These are phyloP conservation scores for Chaitophorus viminalis DNA, from an alignment of 2,888 invertebrate genomes.

Conservation along the genomic window DNA sequence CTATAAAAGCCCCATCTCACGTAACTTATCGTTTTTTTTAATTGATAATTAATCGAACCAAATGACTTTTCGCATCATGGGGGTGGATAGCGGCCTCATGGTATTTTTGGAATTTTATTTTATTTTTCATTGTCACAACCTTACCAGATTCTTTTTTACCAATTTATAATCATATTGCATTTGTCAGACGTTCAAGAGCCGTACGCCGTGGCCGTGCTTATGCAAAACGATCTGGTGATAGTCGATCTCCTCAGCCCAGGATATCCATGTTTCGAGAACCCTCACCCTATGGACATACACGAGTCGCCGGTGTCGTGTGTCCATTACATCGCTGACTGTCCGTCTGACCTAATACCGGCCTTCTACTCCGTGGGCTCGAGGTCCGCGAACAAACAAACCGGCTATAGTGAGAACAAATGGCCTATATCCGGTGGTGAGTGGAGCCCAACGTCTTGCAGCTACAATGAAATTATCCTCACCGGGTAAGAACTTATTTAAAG, in stretches of 20 bases:
- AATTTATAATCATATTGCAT: no score
- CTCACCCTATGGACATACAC: constrained; percentile 99
- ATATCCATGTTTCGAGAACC: constrained; percentile 99
- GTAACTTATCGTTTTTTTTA: no score
- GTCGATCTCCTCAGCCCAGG: constrained; percentile 95
- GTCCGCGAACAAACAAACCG: constrained; percentile 76
- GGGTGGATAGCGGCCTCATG: background rate
- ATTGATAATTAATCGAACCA: no score
- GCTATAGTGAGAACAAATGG: constrained; percentile 94
- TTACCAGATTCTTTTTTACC: no score
- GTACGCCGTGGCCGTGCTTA: constrained; percentile 95
- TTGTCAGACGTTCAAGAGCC: constrained; percentile 94
- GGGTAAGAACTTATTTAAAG: constrained; percentile 76
- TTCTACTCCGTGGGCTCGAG: constrained; percentile 92
- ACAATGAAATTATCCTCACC: constrained; percentile 98
- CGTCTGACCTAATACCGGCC: constrained; percentile 96
- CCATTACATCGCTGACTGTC: constrained; percentile 97
- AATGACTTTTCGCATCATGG: no score
- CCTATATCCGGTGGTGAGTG: constrained; percentile 96
- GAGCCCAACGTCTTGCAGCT: constrained; percentile 94
- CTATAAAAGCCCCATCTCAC: no score
- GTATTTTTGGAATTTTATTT: background rate
- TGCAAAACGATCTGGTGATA: constrained; percentile 97
- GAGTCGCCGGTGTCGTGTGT: constrained; percentile 98
- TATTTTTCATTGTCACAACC: constrained; percentile 36